A percentile compares a stretch with the other conserved stretches of the same genome.
Conservation (phyloP, 1,140 invertebrate genomes). For the Magallana ariakensis region DNA sequence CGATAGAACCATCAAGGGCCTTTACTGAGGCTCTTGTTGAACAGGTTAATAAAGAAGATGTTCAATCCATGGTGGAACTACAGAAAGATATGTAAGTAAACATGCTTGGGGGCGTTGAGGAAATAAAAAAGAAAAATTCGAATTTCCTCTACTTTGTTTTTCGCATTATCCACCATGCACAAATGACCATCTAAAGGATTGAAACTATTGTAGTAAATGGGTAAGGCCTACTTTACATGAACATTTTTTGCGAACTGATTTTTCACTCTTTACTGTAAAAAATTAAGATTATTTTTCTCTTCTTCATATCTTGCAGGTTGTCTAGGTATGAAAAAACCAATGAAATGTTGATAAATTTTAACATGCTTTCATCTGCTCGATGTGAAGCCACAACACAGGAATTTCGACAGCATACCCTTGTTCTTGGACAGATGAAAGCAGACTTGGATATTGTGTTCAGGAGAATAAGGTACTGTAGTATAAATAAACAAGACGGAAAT, state of each 20-base stretch:
- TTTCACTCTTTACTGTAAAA: too few species aligned
- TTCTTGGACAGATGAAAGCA: conserved; percentile 85
- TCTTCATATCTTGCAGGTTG: conserved; percentile 84
- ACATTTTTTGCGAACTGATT: too few species aligned
- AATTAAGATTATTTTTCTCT: neutral
- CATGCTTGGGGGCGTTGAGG: neutral
- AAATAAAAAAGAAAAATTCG: neutral
- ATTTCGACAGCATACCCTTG: conserved; percentile 92
- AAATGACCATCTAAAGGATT: neutral
- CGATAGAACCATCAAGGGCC: conserved; percentile 10
- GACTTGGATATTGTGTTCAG: conserved; percentile 84
- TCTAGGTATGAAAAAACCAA: conserved; percentile 98
- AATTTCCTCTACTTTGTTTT: conserved; percentile 4
- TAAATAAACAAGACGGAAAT: too few species aligned
- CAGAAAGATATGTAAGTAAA: conserved; percentile 70
- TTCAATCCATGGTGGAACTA: conserved; percentile 66
- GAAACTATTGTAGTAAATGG: neutral
- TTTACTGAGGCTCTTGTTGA: conserved; percentile 66
- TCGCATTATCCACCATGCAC: too few species aligned
- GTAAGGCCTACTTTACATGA: too few species aligned
- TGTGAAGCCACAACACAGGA: conserved; percentile 90
- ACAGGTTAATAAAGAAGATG: conserved; percentile 69
- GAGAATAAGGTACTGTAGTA: conserved; percentile 82
- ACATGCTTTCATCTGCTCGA: conserved; percentile 89
- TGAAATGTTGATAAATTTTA: conserved; percentile 97